A percentile compares a stretch with the other conserved stretches of the same genome.
These are phyloP conservation scores for Thysanoteuthis rhombus DNA, from an alignment of 2,888 invertebrate genomes.

Conservation along the genomic window DNA sequence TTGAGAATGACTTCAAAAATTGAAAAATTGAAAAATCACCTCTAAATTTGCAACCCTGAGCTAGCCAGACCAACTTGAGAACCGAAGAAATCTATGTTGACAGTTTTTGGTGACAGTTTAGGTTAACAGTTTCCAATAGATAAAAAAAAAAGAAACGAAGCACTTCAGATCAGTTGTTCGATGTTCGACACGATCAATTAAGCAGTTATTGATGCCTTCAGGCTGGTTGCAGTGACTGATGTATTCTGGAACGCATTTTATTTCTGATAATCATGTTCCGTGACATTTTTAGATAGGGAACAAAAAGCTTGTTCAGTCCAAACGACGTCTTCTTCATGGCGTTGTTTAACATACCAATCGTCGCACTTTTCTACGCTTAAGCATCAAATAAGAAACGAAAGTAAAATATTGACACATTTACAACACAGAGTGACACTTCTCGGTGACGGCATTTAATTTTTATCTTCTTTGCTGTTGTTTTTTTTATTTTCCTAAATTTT, in stretches of 20 bases:
- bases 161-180: neutral
- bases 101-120: too few relatives aligned
- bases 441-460: neutral
- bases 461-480: neutral
- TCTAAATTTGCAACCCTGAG: too few relatives aligned
- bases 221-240: neutral
- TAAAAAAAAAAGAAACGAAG: neutral
- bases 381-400: neutral
- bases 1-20: too few relatives aligned
- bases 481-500: too few relatives aligned
- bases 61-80: too few relatives aligned
- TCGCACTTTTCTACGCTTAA: neutral
- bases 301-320: neutral
- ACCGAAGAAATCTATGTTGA: too few relatives aligned
- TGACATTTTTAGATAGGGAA: neutral
- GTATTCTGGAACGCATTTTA: neutral
- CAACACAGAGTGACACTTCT: neutral
- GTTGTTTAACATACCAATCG: neutral
- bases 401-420: neutral
- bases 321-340: neutral
- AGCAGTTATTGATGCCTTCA: neutral
- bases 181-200: constrained; percentile 12
- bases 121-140: too few relatives aligned
- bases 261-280: neutral
- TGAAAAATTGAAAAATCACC: too few relatives aligned